phyloP scores from a whole-genome alignment of 2,888 invertebrate genomes.

The Ophion obscuratus region DNA sequence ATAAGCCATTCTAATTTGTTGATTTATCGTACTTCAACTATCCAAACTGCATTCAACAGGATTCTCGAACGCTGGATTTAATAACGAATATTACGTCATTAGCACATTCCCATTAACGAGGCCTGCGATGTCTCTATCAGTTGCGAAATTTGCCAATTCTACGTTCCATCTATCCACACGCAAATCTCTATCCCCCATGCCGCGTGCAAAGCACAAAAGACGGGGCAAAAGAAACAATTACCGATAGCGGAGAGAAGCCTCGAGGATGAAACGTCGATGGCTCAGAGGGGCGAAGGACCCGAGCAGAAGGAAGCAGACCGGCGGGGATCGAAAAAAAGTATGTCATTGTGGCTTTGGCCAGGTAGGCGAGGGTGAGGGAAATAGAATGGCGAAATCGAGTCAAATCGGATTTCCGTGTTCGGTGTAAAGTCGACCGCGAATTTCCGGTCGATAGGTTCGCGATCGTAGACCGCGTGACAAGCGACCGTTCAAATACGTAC shows the following conservation, averaged over 20 bases:
- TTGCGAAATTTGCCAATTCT: not conserved
- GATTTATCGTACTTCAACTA: not conserved
- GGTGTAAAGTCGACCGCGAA: slow-evolving; percentile 67
- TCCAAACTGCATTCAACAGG: not conserved
- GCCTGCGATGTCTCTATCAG: not conserved
- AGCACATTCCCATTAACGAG: not conserved
- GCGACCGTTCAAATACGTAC: slow-evolving; percentile 7
- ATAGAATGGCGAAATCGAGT: slow-evolving; percentile 68
- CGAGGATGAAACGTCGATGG: not conserved
- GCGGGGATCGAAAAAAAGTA: not conserved
- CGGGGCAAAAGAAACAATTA: not conserved
- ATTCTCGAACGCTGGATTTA: slow-evolving; percentile 1
- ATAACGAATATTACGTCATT: slow-evolving; percentile 20
- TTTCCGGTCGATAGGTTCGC: slow-evolving; percentile 68
- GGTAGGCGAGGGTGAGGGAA: not conserved
- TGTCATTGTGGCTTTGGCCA: not conserved
- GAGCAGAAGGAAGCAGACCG: not conserved
- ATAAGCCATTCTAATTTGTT: not conserved
- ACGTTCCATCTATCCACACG: not conserved
- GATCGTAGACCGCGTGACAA: slow-evolving; percentile 24
- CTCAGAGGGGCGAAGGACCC: not conserved
- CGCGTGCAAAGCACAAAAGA: not conserved
- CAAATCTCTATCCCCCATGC: not conserved
- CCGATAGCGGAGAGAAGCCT: not conserved
- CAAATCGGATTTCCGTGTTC: slow-evolving; percentile 74